Conservation (phyloP, 2,113 vertebrate genomes). For the Cynopterus brachyotis region DNA sequence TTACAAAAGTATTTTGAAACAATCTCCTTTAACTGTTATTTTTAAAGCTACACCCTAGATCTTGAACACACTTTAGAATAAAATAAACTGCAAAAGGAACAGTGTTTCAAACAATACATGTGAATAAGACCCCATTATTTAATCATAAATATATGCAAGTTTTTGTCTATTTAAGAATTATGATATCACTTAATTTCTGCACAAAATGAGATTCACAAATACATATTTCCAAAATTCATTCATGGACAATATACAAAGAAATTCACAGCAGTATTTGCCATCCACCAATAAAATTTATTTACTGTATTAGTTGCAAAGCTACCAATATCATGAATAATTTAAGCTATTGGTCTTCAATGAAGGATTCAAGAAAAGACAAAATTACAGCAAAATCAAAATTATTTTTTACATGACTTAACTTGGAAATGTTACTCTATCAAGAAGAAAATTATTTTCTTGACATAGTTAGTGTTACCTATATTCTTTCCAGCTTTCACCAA, state of each 20-base stretch:
- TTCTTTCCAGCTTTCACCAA: conserved; percentile 76
- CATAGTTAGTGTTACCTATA: conserved; percentile 82
- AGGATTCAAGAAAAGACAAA: conserved; percentile 65
- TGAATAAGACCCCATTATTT: conserved; percentile 49
- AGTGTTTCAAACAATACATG: conserved; percentile 64
- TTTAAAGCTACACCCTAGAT: conserved; percentile 37
- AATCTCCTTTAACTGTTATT: conserved; percentile 34
- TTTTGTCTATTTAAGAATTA: conserved; percentile 17
- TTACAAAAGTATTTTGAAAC: conserved; percentile 46
- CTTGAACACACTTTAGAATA: conserved; percentile 64
- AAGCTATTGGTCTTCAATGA: conserved; percentile 24
- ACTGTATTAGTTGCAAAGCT: conserved; percentile 37
- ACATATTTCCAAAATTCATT: conserved; percentile 55
- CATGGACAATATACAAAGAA: background rate
- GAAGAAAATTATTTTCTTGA: conserved; percentile 38
- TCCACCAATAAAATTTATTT: conserved; percentile 61
- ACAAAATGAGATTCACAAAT: conserved; percentile 58
- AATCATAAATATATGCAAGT: conserved; percentile 30
- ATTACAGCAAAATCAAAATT: conserved; percentile 64
- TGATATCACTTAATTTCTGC: conserved; percentile 43
- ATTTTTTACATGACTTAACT: conserved; percentile 57
- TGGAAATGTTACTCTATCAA: conserved; percentile 40
- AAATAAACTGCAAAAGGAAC: conserved; percentile 74
- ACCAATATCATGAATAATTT: conserved; percentile 68
- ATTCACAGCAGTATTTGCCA: conserved; percentile 55